A percentile compares a stretch with the other conserved stretches of the same genome.
Evolutionary conservation across 2,113 vertebrate species (phyloP).

Genomic region (Paralichthys olivaceus): DNA sequence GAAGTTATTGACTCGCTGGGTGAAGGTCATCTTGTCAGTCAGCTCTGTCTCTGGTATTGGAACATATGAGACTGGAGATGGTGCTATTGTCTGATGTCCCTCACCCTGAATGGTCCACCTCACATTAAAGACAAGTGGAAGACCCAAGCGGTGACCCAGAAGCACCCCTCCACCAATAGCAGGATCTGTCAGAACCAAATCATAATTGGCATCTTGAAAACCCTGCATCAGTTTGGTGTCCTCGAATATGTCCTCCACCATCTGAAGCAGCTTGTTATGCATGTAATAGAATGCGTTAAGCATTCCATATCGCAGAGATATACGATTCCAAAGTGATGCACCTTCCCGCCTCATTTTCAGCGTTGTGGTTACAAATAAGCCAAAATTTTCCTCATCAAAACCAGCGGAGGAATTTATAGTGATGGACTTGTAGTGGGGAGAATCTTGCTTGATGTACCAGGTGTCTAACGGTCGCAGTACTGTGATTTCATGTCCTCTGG

Average conservation of each 20-base stretch:
- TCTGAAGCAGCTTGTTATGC: neutral
- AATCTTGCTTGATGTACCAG: conserved; percentile 3
- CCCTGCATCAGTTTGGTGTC: conserved; percentile 1
- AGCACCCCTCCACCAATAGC: neutral
- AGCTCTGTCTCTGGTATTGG: neutral
- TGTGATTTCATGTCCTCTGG: neutral
- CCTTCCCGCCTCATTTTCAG: neutral
- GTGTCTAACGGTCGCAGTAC: neutral
- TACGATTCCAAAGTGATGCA: neutral
- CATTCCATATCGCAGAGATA: neutral
- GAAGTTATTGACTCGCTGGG: neutral
- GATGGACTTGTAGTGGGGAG: conserved; percentile 7
- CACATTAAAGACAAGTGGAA: conserved; percentile 12
- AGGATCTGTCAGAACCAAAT: conserved; percentile 5
- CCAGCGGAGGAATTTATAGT: neutral
- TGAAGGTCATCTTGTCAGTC: conserved; percentile 13
- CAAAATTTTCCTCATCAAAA: neutral
- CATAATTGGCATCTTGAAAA: neutral
- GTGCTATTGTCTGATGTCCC: neutral
- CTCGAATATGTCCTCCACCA: neutral
- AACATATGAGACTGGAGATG: conserved; percentile 2
- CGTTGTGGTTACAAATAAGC: neutral
- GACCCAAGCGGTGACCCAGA: conserved; percentile 9
- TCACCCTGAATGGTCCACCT: conserved; percentile 14
- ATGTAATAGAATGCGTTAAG: neutral